Base-by-base conservation (phyloP, 2,888 invertebrate species). In the Criorhina ranunculi region DNA sequence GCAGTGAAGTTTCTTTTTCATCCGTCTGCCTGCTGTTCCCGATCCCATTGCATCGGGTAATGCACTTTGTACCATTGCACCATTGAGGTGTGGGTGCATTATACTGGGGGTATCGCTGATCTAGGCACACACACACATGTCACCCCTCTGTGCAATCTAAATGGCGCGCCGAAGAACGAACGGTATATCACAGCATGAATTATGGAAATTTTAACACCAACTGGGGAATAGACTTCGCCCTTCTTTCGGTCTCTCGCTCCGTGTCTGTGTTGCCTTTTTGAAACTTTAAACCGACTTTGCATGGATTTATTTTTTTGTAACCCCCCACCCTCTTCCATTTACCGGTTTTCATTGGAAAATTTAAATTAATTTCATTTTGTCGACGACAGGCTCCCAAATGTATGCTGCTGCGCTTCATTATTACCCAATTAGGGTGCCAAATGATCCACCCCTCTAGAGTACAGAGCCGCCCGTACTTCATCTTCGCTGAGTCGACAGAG, bases 351-450 rank as follows among this genome's bases (percentile, higher is more conserved):
- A 24, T 17, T 57, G 64, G 57, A 46, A 53, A 70, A 59, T 72
- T 83, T 67, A 78, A 83, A 83, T 83, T 78, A 83, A 82, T 77
- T 81, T 77, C 31, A 78, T 78, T 83, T 73, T 59, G 72, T 78
- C 66, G 51, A 67, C 75, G 80, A 42, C 59, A 15, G 49, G 66
- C 37, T 42, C 44, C 72, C 44, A 64, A 60, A 49, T 49, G 72
- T 78, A 66, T 29, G 44, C 46, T 29, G 44, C 46, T 66, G 53
- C 72, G 72, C 72, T 78, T 73, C 78, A 83, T 83, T 78, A 83
- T 78, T 83, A 78, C 82, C 82, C 82, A 83, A 83, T 83, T 78
- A 83, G 78, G 78, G 82, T 83, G 66, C 53, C 72, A 78, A 67
- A 76, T 70, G 76, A 76, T 64, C 66, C 11, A 35, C 66, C 64